phyloP scores from a whole-genome alignment of 2,888 invertebrate genomes.

The Spatulosminthurus flaviceps region DNA sequence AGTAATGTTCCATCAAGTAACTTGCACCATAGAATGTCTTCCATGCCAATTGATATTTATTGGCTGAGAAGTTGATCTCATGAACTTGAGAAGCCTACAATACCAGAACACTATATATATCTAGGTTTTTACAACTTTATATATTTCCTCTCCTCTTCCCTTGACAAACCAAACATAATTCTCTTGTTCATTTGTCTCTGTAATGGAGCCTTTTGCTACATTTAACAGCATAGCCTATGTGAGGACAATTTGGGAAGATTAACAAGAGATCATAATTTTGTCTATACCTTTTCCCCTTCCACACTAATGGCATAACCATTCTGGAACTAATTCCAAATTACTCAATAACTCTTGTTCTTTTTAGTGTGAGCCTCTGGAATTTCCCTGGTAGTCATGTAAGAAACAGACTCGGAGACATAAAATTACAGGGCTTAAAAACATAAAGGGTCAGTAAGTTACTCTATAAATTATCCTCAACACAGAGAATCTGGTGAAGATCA shows the following conservation, averaged over 20 bases:
- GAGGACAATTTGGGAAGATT: background rate
- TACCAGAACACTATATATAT: conserved; percentile 29
- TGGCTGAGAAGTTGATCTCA: conserved; percentile 27
- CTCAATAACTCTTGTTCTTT: background rate
- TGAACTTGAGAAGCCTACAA: conserved; percentile 18
- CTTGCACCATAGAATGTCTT: background rate
- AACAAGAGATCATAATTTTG: conserved; percentile 18
- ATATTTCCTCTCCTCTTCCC: background rate
- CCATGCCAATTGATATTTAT: conserved; percentile 40
- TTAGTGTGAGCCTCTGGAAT: background rate
- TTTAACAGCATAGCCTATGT: background rate
- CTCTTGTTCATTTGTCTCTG: background rate
- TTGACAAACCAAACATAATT: background rate
- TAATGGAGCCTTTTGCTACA: background rate
- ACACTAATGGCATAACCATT: background rate
- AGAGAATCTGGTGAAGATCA: background rate
- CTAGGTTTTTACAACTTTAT: conserved; percentile 23
- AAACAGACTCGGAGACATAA: background rate
- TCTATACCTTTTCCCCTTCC: background rate
- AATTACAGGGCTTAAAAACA: background rate
- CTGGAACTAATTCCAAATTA: background rate
- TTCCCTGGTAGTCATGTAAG: too few relatives aligned
- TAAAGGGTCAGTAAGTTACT: background rate
- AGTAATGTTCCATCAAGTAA: background rate
- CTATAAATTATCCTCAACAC: background rate